Base-by-base conservation (phyloP, 2,113 vertebrate species). In the Loxodonta africana region DNA sequence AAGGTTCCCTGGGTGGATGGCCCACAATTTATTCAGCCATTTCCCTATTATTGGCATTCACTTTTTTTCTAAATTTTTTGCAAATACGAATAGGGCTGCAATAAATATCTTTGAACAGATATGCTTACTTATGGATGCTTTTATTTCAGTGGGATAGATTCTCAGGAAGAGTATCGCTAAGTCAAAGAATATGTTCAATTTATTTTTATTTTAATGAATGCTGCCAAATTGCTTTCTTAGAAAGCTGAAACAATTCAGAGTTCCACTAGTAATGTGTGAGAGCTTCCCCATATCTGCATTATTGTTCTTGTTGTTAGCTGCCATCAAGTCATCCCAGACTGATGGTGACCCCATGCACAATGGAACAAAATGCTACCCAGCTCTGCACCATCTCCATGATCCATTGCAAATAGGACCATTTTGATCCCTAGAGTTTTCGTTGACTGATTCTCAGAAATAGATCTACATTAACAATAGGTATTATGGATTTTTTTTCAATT, bases 201-300 rank as follows among this genome's bases (percentile, higher is more conserved):
- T 95, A 80, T 88, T 94, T 96, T 95, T 81, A 88, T 94, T 88
- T 92, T 90, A 90, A 82, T 88, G 17, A 33, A 46, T 84, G 51
- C 21, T 91, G 57, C 83, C 87, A 82, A 89, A 83, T 73, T 84
- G 77, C 62, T 89, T 92, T 37, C 84, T 93, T 41, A 90, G 81
- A 96, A 33, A 0, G 26, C 28, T 48, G 2, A 53, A 92, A 84
- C 51, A 82, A 95, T 67, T 69, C 53, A 83, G 9, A 73, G 17
- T 71, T 41, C n/a, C 44, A 71, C 74, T 74, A 76, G 82, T 14
- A 33, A 91, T 5, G n/a, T 60, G 3, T 37, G 37, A 57, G 41
- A 91, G 57, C 33, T 81, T 91, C 26, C 60, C 25, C 25, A 15
- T 63, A 44, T 62, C 89, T 83, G 41, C 51, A 57, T 37, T 73